Percentiles rank a stretch among this genome's conserved stretches.
Evolutionary conservation across 2,797 vertebrate species (phyloP).

Genomic region (Parotocinclus haroldoi): DNA sequence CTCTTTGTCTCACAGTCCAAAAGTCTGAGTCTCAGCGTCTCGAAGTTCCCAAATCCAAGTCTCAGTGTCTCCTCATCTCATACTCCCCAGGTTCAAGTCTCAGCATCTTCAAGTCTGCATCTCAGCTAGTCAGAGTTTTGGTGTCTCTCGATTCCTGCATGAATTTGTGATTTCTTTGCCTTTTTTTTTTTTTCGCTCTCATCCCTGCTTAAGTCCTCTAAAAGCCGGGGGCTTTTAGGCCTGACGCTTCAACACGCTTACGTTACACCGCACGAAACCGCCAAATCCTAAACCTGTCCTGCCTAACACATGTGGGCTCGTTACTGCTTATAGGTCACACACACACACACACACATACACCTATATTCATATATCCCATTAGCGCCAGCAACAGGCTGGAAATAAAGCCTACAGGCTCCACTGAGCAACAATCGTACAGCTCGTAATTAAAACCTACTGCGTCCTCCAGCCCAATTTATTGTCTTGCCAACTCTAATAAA

Average conservation of each 20-base stretch:
- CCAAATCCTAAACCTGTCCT: neutral
- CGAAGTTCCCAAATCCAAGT: no score
- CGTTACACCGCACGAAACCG: neutral
- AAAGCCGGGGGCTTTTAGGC: no score
- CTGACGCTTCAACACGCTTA: neutral
- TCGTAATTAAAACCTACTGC: constrained; percentile 59
- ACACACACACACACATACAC: neutral
- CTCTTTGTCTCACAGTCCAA: no score
- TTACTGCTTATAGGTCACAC: constrained; percentile 2
- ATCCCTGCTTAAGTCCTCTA: no score
- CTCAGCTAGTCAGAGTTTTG: no score
- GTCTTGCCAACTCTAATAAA: constrained; percentile 44
- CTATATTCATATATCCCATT: neutral
- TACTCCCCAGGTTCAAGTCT: no score
- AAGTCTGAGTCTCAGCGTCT: no score
- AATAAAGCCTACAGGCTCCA: constrained; percentile 13
- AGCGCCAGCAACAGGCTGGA: neutral
- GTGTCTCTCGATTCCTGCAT: no score
- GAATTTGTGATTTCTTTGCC: no score
- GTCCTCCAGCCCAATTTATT: constrained; percentile 54
- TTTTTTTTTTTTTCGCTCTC: no score
- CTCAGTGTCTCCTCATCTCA: no score
- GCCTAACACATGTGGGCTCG: constrained; percentile 10
- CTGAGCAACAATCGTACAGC: constrained; percentile 42
- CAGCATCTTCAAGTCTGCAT: no score